Evolutionary conservation across 2,797 vertebrate species (phyloP).

Genomic region (Ceyx erithaca): DNA sequence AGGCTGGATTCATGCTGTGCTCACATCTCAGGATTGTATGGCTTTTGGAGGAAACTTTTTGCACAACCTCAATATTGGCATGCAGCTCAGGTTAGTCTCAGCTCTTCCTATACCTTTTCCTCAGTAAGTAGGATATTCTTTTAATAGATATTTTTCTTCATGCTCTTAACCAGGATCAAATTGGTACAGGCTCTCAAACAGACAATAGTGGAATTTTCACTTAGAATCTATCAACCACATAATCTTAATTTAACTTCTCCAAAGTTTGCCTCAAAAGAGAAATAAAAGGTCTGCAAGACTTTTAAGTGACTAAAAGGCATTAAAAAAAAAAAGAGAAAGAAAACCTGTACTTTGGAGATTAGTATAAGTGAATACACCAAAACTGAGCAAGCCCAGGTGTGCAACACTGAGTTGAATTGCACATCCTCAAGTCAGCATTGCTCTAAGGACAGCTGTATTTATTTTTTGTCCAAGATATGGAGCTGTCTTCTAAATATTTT

Average conservation of each 20-base stretch:
- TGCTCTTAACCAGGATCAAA: constrained; percentile 17
- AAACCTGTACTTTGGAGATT: neutral
- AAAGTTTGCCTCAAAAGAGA: constrained; percentile 30
- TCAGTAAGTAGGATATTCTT: constrained; percentile 11
- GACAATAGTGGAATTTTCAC: constrained; percentile 33
- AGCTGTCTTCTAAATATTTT: constrained; percentile 64
- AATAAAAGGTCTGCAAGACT: constrained; percentile 2
- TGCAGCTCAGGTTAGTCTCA: constrained; percentile 95
- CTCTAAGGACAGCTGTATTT: constrained; percentile 52
- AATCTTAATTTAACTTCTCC: constrained; percentile 8
- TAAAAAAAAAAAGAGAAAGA: neutral
- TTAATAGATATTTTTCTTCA: neutral
- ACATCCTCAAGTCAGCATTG: constrained; percentile 9
- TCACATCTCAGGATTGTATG: constrained; percentile 99
- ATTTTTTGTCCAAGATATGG: constrained; percentile 36
- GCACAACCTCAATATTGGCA: constrained; percentile 99
- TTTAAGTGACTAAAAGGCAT: neutral
- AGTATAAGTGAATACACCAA: neutral
- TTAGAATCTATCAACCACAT: neutral
- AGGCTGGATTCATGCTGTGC: constrained; percentile 99
- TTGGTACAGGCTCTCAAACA: constrained; percentile 27
- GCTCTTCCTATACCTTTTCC: neutral
- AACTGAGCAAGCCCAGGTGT: constrained; percentile 35
- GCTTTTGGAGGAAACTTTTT: constrained; percentile 99
- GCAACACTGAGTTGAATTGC: neutral